Conservation (phyloP, 2,888 invertebrate species). For the Caenorhabditis sp. region DNA sequence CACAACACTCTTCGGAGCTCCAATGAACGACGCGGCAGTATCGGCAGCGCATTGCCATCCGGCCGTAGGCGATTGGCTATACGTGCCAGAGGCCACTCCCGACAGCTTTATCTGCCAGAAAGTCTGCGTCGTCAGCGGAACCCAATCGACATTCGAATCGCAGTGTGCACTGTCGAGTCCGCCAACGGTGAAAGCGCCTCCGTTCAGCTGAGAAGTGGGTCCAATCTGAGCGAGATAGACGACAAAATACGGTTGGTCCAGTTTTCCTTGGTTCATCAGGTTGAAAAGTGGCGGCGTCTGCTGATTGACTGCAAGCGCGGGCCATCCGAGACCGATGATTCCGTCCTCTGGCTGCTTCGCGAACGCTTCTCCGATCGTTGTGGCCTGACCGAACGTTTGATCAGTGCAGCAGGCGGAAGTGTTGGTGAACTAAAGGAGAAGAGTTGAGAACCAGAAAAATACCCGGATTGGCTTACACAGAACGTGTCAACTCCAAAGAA, state of each 20-base stretch:
- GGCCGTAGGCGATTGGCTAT: slow-evolving; percentile 38
- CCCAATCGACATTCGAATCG: slow-evolving; percentile 52
- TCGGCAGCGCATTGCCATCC: slow-evolving; percentile 68
- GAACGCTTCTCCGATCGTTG: slow-evolving; percentile 81
- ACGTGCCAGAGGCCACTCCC: slow-evolving; percentile 54
- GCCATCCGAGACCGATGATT: slow-evolving; percentile 80
- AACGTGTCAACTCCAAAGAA: slow-evolving; percentile 67
- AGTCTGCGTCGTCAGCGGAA: slow-evolving; percentile 65
- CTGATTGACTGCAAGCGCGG: slow-evolving; percentile 80
- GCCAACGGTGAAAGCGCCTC: slow-evolving; percentile 72
- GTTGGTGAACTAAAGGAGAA: slow-evolving; percentile 64
- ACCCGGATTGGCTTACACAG: slow-evolving; percentile 56
- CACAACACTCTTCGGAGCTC: slow-evolving; percentile 68
- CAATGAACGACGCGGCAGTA: slow-evolving; percentile 73
- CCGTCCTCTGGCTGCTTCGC: slow-evolving; percentile 79
- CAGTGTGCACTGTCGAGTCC: slow-evolving; percentile 64
- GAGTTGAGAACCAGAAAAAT: neutral
- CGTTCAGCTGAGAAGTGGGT: slow-evolving; percentile 58
- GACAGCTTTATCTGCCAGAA: slow-evolving; percentile 70
- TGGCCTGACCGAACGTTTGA: slow-evolving; percentile 82
- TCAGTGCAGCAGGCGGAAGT: slow-evolving; percentile 77
- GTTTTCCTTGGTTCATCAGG: slow-evolving; percentile 66
- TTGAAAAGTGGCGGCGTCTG: slow-evolving; percentile 78
- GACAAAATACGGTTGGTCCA: slow-evolving; percentile 64
- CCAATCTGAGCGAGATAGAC: slow-evolving; percentile 61